Percentiles rank a stretch among this genome's conserved stretches.
phyloP scores from a whole-genome alignment of 2,797 vertebrate genomes.

The Melanotaenia boesemani region DNA sequence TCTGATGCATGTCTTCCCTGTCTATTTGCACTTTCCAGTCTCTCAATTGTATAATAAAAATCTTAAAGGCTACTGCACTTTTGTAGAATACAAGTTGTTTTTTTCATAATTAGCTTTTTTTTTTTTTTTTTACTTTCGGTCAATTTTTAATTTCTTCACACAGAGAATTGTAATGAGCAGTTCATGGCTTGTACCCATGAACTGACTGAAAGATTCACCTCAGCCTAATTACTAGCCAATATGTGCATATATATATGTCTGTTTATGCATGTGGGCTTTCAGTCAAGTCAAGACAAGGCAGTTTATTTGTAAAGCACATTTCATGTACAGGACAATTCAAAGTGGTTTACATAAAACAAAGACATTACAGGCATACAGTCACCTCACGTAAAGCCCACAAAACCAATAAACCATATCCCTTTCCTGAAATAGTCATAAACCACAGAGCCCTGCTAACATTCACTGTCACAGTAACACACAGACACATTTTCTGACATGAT shows the following conservation, averaged over 20 bases:
- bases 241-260: neutral
- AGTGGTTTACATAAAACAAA: too few species aligned
- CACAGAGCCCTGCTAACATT: conserved; percentile 6
- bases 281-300: too few species aligned
- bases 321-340: too few species aligned
- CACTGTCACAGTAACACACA: conserved; percentile 17
- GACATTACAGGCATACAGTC: neutral
- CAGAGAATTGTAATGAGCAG: neutral
- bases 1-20: too few species aligned
- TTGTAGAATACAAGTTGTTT: too few species aligned
- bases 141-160: neutral
- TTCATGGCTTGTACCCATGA: neutral
- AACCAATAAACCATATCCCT: conserved; percentile 3
- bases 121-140: neutral
- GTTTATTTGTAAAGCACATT: too few species aligned
- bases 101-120: too few species aligned
- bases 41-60: too few species aligned
- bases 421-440: conserved; percentile 13
- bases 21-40: too few species aligned
- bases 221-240: neutral
- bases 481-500: conserved; percentile 24
- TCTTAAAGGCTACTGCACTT: too few species aligned
- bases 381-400: conserved; percentile 16
- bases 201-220: neutral
- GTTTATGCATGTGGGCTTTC: neutral